Evolutionary conservation across 2,888 invertebrate genomes (phyloP).

Genomic region (Perdita meconis): DNA sequence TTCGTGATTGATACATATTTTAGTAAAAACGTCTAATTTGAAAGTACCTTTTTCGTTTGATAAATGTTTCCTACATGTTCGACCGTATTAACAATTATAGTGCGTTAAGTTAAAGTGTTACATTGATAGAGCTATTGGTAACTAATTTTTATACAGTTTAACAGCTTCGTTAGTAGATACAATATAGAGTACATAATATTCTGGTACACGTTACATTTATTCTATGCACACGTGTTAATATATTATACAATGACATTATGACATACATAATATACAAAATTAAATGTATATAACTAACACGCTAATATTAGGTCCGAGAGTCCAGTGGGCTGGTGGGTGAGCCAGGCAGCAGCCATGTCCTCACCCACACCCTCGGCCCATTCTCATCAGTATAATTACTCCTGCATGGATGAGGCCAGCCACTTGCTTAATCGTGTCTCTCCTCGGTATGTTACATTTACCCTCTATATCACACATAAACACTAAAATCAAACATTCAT

Average conservation of each 20-base stretch:
- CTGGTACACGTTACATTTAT: slow-evolving; percentile 29
- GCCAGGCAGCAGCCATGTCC: slow-evolving; percentile 83
- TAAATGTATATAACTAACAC: slow-evolving; percentile 77
- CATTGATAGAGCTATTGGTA: slow-evolving; percentile 31
- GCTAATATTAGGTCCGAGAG: slow-evolving; percentile 82
- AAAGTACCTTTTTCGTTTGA: slow-evolving; percentile 5
- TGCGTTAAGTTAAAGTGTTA: slow-evolving; percentile 26
- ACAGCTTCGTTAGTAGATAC: slow-evolving; percentile 49
- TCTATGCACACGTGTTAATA: slow-evolving; percentile 41
- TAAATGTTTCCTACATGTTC: background rate
- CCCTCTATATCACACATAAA: slow-evolving; percentile 63
- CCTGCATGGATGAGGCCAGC: slow-evolving; percentile 83
- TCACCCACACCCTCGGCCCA: slow-evolving; percentile 82
- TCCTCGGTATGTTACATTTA: slow-evolving; percentile 81
- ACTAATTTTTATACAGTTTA: slow-evolving; percentile 12
- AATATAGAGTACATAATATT: slow-evolving; percentile 31
- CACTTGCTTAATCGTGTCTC: slow-evolving; percentile 83
- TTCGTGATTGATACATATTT: slow-evolving; percentile 20
- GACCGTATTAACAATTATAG: slow-evolving; percentile 23
- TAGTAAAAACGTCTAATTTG: slow-evolving; percentile 7
- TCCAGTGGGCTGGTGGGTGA: slow-evolving; percentile 83
- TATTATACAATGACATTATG: slow-evolving; percentile 37
- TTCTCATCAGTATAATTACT: slow-evolving; percentile 81
- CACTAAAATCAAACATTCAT: slow-evolving; percentile 38
- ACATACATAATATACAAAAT: slow-evolving; percentile 56